Base-by-base conservation (phyloP, 2,113 vertebrate genomes). In the Scortum barcoo region DNA sequence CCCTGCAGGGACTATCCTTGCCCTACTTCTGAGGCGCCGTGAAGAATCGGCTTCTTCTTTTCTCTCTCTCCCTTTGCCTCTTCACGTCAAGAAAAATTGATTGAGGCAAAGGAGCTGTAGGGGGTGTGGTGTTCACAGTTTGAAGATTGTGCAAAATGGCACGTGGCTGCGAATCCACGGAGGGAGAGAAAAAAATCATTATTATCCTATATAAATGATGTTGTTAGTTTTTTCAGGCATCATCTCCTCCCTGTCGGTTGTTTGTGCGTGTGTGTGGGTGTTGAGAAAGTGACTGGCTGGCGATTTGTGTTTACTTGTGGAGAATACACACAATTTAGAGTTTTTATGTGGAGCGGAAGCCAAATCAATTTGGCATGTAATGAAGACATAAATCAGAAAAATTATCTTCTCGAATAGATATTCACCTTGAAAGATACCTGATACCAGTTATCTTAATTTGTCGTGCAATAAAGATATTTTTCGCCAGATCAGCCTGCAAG, bases 1-100 rank as follows among this genome's bases (percentile, higher is more conserved):
- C 84, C 89, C 89, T 78, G 38, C 84, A 76, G 86, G 87, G 91
- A 91, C 82, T 71, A 86, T 90, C 56, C 76, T 82, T 95, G 95
- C 78, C 94, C 95, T 95, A 95, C 92, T 95, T 95, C 91, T 79
- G 79, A 91, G 68, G 86, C 70, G 66, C 84, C 88, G 84, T 93
- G 93, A 92, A 93, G 86, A 94, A 95, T 94, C 42, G 76, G 70
- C 90, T 89, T 74, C 85, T 66, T 81, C 83, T 74, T 83, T 58
- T 75, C 51, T 68, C 48, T 48, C 33, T 69, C 66, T 78, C 54
- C 62, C 53, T 28, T 81, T 58, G 66, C 65, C 44, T 80, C 85
- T 79, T 77, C 86, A 48, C 19, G 79, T 89, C 80, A 89, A 16
- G 83, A 83, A 73, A 81, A 87, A 86, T 36, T 87, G 88, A 95